These are phyloP conservation scores for Acyrthosiphon pisum DNA, from an alignment of 1,140 invertebrate genomes.

Conservation along the genomic window DNA sequence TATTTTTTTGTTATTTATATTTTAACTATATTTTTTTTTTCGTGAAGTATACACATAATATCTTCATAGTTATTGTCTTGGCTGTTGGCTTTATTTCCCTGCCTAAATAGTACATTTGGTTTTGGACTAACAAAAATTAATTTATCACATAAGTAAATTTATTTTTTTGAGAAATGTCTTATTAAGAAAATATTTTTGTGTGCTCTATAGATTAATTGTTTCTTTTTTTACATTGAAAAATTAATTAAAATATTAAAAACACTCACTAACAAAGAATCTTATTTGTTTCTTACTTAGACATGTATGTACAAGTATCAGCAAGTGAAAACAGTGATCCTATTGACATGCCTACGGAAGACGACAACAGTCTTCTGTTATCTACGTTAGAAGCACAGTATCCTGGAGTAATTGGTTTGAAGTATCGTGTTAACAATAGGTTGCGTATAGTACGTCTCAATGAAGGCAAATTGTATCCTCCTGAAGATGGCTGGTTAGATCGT, in stretches of 20 bases:
- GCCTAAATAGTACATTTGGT: neutral
- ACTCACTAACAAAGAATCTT: neutral
- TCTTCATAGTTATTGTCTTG: too few relatives aligned
- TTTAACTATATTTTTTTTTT: too few relatives aligned
- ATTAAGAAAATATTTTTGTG: too few relatives aligned
- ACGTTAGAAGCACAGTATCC: constrained; percentile 91
- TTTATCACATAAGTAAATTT: neutral
- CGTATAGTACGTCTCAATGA: constrained; percentile 87
- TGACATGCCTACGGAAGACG: constrained; percentile 88
- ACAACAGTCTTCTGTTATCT: constrained; percentile 83
- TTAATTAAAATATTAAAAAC: neutral
- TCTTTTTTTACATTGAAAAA: neutral
- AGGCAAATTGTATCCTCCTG: constrained; percentile 84
- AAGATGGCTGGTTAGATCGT: constrained; percentile 86
- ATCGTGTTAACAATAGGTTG: constrained; percentile 82
- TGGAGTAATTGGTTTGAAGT: constrained; percentile 91
- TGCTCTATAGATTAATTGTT: neutral
- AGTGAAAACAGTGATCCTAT: constrained; percentile 91
- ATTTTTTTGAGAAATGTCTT: neutral
- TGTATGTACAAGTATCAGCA: constrained; percentile 76
- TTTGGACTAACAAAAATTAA: neutral
- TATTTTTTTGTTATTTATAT: too few relatives aligned
- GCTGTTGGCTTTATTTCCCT: too few relatives aligned
- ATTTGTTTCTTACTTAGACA: constrained; percentile 31
- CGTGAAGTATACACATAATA: too few relatives aligned